phyloP scores from a whole-genome alignment of 2,797 vertebrate species.

The Gallirallus australis region DNA sequence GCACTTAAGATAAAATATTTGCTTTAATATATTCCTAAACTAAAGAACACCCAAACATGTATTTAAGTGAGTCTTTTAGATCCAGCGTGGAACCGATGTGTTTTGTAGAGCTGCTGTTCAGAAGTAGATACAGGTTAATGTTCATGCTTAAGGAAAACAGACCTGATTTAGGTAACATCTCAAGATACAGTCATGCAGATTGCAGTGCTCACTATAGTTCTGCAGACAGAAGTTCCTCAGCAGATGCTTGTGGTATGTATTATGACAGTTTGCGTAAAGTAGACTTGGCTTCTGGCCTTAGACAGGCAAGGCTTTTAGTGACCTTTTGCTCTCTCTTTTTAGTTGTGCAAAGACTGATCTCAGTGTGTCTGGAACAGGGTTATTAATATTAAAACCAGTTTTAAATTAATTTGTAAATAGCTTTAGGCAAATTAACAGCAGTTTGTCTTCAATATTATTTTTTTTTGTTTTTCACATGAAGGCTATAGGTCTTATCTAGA shows the following conservation, averaged over 20 bases:
- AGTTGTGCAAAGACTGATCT: background rate
- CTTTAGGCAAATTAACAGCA: background rate
- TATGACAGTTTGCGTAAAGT: background rate
- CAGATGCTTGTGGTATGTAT: too few species aligned
- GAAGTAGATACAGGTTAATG: background rate
- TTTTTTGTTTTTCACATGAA: background rate
- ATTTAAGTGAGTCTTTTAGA: background rate
- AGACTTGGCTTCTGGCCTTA: background rate
- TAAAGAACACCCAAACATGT: background rate
- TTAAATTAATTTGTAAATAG: background rate
- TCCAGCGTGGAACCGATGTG: background rate
- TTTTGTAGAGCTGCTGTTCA: background rate
- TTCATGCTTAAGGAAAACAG: background rate
- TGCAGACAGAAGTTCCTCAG: background rate
- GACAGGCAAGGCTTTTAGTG: background rate
- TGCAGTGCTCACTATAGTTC: background rate
- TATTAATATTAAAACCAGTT: background rate
- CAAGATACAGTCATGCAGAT: background rate
- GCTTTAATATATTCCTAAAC: background rate
- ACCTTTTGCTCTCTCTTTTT: background rate
- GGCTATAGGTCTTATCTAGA: background rate
- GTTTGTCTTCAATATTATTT: background rate
- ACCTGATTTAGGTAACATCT: background rate
- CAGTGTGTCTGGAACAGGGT: background rate
- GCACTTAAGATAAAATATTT: background rate